These are phyloP conservation scores for Plectus sambesii DNA, from an alignment of 1,140 invertebrate genomes.

Conservation along the genomic window DNA sequence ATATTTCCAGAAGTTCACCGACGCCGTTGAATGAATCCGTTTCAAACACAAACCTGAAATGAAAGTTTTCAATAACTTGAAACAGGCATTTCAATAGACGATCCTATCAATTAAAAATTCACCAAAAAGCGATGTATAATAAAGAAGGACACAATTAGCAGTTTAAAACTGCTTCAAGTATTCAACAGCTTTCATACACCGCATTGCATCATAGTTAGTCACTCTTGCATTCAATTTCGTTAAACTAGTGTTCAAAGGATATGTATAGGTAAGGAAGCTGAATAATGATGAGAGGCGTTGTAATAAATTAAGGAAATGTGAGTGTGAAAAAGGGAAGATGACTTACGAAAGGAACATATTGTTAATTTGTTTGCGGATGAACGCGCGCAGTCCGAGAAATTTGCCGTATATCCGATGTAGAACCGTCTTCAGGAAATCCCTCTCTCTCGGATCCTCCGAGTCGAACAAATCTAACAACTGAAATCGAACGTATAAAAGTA, in stretches of 20 bases:
- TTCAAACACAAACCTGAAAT: slow-evolving; percentile 87
- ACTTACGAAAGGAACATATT: slow-evolving; percentile 44
- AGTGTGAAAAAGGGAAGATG: slow-evolving; percentile 1
- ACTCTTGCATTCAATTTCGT: too few relatives aligned
- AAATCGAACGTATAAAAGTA: slow-evolving; percentile 20
- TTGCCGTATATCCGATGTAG: slow-evolving; percentile 44
- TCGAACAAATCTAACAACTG: slow-evolving; percentile 43
- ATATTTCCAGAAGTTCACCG: slow-evolving; percentile 90
- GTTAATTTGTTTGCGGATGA: slow-evolving; percentile 45
- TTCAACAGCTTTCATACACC: too few relatives aligned
- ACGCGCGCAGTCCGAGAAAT: slow-evolving; percentile 44
- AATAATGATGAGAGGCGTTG: slow-evolving; percentile 4
- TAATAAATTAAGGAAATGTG: neutral
- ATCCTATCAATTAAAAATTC: too few relatives aligned
- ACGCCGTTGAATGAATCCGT: slow-evolving; percentile 98
- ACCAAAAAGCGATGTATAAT: too few relatives aligned
- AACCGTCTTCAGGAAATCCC: slow-evolving; percentile 45
- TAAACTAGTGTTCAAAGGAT: too few relatives aligned
- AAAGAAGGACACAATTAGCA: too few relatives aligned
- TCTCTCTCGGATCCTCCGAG: slow-evolving; percentile 42
- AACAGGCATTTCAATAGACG: too few relatives aligned
- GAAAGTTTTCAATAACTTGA: too few relatives aligned
- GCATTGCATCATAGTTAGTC: too few relatives aligned
- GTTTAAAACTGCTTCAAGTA: too few relatives aligned
- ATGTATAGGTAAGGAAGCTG: too few relatives aligned